Evolutionary conservation across 2,797 vertebrate genomes (phyloP).

Genomic region (Alca torda): DNA sequence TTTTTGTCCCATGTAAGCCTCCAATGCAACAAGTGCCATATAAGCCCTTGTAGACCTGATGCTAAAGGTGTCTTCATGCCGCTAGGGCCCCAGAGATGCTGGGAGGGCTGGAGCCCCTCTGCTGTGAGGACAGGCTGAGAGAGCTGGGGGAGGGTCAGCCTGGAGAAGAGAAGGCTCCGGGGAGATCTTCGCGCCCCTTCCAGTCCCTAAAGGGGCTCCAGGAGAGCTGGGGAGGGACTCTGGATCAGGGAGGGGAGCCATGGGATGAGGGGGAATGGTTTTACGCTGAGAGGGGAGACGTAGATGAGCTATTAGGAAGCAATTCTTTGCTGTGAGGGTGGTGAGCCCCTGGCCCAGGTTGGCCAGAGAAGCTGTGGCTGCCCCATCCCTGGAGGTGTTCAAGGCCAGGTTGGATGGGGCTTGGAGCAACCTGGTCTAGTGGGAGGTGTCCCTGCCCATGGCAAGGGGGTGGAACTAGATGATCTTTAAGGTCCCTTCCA

Average conservation of each 20-base stretch:
- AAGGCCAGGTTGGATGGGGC: not conserved
- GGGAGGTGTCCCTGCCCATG: not conserved
- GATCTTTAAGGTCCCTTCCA: not conserved
- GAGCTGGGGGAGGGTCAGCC: not conserved
- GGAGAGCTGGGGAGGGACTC: not conserved
- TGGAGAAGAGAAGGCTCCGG: not conserved
- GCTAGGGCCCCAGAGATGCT: not conserved
- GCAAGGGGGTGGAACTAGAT: not conserved
- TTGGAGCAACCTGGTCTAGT: not conserved
- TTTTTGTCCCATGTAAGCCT: not conserved
- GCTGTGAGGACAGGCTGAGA: not conserved
- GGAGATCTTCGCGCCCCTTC: not conserved
- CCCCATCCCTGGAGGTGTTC: not conserved
- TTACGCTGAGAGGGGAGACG: no score
- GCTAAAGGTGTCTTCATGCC: not conserved
- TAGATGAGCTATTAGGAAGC: no score
- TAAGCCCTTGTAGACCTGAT: not conserved
- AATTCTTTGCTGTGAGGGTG: no score
- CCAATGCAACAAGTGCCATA: not conserved
- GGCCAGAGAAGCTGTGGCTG: not conserved
- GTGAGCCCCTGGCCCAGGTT: no score
- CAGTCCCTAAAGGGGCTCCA: not conserved
- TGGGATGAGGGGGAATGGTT: accelerated
- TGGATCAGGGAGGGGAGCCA: not conserved
- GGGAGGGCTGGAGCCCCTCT: not conserved